phyloP scores from a whole-genome alignment of 2,888 invertebrate genomes.

The Galerucella calmariensis region DNA sequence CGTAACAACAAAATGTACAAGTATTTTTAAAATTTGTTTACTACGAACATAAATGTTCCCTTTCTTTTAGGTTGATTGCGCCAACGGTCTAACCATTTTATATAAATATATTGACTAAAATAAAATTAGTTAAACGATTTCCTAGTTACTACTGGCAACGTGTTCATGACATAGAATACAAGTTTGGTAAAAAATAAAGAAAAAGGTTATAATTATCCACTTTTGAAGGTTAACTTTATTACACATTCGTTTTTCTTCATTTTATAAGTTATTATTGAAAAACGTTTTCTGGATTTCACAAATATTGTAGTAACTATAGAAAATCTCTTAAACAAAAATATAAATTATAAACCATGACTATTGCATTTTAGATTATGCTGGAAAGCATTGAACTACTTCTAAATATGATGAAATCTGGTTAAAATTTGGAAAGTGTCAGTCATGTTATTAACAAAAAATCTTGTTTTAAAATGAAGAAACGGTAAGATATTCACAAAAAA shows the following conservation, averaged over 20 bases:
- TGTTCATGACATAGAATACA: neutral
- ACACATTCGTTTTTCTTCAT: neutral
- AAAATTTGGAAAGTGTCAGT: neutral
- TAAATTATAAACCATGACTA: constrained; percentile 32
- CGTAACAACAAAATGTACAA: constrained; percentile 34
- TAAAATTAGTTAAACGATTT: constrained; percentile 3
- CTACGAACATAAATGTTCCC: neutral
- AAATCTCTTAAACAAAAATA: constrained; percentile 25
- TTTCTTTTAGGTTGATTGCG: neutral
- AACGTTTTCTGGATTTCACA: neutral
- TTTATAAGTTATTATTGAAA: neutral
- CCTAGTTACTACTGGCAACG: constrained; percentile 12
- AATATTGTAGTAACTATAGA: constrained; percentile 15
- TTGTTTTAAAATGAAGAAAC: no score
- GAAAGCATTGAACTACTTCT: constrained; percentile 18
- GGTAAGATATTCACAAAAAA: no score
- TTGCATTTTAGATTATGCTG: neutral
- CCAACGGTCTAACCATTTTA: neutral
- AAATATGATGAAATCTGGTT: neutral
- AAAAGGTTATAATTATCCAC: neutral
- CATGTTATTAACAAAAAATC: neutral
- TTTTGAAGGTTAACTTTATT: no score
- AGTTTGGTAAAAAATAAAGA: neutral
- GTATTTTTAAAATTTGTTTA: constrained; percentile 15
- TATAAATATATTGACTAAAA: constrained; percentile 10